phyloP scores from a whole-genome alignment of 2,113 vertebrate genomes.

The Bettongia penicillata region DNA sequence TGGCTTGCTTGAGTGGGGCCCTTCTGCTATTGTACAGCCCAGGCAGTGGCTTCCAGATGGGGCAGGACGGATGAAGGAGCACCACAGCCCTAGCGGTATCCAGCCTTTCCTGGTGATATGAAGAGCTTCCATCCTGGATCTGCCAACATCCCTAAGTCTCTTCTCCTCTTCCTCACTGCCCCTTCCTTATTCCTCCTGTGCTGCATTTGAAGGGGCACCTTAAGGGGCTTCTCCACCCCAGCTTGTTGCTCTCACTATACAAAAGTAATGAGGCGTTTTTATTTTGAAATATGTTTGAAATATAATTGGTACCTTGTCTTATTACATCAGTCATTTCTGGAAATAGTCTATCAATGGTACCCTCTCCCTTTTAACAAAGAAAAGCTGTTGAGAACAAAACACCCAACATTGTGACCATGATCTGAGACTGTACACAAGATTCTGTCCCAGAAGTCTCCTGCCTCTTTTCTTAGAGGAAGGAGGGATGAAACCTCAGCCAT shows the following conservation, averaged over 20 bases:
- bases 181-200: neutral
- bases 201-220: neutral
- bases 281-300: neutral
- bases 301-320: neutral
- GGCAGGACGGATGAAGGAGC: neutral
- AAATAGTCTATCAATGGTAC: neutral
- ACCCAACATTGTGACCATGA: neutral
- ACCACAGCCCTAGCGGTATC: neutral
- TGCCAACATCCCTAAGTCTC: conserved; percentile 30
- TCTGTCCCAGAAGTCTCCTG: neutral
- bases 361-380: neutral
- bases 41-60: conserved; percentile 30
- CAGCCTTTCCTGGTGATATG: neutral
- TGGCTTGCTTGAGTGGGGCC: neutral
- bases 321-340: neutral
- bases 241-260: neutral
- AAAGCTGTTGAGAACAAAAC: neutral
- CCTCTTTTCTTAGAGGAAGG: neutral
- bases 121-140: neutral
- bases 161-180: neutral
- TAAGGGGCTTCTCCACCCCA: neutral
- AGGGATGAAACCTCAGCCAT: neutral
- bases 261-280: neutral
- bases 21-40: conserved; percentile 31
- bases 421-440: neutral